Percentiles rank a stretch among this genome's conserved stretches.
phyloP scores from a whole-genome alignment of 53 echinoderm and acorn worm genomes.

The Astropecten irregularis region DNA sequence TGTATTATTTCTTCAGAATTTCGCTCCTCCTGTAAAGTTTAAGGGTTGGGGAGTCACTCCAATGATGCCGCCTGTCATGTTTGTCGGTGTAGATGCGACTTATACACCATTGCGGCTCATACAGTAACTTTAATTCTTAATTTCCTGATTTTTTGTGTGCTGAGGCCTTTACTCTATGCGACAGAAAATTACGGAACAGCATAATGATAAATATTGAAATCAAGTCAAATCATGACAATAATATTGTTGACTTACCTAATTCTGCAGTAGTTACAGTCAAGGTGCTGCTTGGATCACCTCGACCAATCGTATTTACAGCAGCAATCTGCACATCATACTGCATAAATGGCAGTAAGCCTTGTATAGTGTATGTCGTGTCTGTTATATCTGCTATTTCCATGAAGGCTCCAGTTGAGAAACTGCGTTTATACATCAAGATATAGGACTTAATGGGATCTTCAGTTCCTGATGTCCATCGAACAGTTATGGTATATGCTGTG shows the following conservation, averaged over 20 bases:
- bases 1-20: no score
- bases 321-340: slow-evolving; percentile 73
- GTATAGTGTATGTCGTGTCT: slow-evolving; percentile 69
- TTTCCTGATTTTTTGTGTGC: no score
- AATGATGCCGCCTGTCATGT: no score
- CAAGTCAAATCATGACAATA: not conserved
- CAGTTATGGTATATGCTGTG: slow-evolving; percentile 73
- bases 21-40: no score
- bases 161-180: no score
- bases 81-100: no score
- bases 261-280: slow-evolving; percentile 78
- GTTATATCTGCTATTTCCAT: slow-evolving; percentile 58
- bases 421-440: slow-evolving; percentile 75
- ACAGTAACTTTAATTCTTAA: no score
- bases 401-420: slow-evolving; percentile 58
- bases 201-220: no score
- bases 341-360: slow-evolving; percentile 76
- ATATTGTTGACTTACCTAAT: slow-evolving; percentile 65
- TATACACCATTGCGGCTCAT: no score
- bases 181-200: no score
- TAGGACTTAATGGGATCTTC: slow-evolving; percentile 71
- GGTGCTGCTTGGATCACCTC: slow-evolving; percentile 76
- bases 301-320: slow-evolving; percentile 90
- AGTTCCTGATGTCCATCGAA: slow-evolving; percentile 70
- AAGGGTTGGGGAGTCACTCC: no score